Conservation (phyloP, 1,140 invertebrate genomes). For the Globodera rostochiensis region DNA sequence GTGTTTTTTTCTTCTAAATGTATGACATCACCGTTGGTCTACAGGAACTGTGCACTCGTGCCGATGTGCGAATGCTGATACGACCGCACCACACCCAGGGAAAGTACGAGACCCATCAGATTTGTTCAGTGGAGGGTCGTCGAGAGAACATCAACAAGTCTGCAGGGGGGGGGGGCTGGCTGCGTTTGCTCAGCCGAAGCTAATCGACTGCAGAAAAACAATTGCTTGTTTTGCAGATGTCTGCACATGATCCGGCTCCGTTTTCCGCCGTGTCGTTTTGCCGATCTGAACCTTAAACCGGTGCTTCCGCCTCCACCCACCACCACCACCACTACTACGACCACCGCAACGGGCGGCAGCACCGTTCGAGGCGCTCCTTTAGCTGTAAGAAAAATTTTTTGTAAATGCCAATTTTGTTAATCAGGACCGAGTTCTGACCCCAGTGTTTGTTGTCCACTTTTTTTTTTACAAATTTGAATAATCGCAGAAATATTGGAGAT, state of each 20-base stretch:
- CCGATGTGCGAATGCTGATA: constrained; percentile 62
- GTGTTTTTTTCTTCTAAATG: background rate
- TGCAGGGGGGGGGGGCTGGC: background rate
- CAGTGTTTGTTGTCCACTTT: no score
- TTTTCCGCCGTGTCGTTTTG: constrained; percentile 62
- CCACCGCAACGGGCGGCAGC: background rate
- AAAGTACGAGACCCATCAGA: constrained; percentile 61
- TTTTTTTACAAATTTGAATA: no score
- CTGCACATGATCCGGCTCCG: constrained; percentile 61
- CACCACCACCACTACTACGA: background rate
- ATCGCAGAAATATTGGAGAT: no score
- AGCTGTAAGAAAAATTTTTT: background rate
- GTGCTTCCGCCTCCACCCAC: constrained; percentile 52
- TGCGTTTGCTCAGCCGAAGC: background rate
- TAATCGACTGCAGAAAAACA: background rate
- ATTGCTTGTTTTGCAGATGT: constrained; percentile 35
- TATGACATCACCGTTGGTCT: constrained; percentile 22
- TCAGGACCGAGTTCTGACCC: no score
- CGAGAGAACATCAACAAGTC: constrained; percentile 63
- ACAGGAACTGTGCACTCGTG: constrained; percentile 60
- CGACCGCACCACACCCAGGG: constrained; percentile 59
- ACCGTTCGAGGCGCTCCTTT: constrained; percentile 19
- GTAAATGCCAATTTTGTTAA: no score
- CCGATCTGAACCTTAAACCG: constrained; percentile 63
- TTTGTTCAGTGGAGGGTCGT: constrained; percentile 63